Percentiles rank a stretch among this genome's conserved stretches.
These are phyloP conservation scores for Cynoglossus semilaevis DNA, from an alignment of 2,113 vertebrate species.

Conservation along the genomic window DNA sequence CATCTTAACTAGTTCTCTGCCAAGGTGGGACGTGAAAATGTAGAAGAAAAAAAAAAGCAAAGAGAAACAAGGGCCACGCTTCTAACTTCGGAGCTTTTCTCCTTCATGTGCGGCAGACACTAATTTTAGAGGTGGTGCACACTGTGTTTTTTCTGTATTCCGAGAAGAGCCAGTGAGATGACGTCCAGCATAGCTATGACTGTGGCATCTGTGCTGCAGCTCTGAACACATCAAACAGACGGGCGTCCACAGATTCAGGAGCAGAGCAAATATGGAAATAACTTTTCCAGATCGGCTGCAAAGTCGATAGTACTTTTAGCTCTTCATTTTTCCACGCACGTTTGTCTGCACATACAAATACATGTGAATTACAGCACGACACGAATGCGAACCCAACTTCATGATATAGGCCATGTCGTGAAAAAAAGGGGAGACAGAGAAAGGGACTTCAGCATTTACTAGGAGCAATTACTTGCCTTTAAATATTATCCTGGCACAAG, in stretches of 20 bases:
- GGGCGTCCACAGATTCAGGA: constrained; percentile 71
- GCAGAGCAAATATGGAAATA: constrained; percentile 72
- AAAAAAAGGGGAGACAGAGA: constrained; percentile 14
- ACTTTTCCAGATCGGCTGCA: constrained; percentile 74
- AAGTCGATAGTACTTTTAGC: constrained; percentile 51
- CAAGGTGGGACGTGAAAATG: constrained; percentile 57
- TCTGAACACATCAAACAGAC: constrained; percentile 80
- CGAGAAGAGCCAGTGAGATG: constrained; percentile 71
- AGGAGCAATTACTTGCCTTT: constrained; percentile 42
- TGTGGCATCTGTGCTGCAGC: constrained; percentile 77
- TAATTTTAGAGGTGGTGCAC: constrained; percentile 76
- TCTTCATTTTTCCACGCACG: constrained; percentile 19
- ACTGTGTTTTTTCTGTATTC: constrained; percentile 65
- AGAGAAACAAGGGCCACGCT: constrained; percentile 51
- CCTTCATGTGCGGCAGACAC: constrained; percentile 52
- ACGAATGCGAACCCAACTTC: too few relatives aligned
- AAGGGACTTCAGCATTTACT: constrained; percentile 5
- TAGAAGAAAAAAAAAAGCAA: constrained; percentile 36
- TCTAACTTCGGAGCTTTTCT: constrained; percentile 49
- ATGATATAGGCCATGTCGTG: too few relatives aligned
- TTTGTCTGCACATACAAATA: constrained; percentile 5
- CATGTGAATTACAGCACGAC: constrained; percentile 6
- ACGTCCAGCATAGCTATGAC: constrained; percentile 74
- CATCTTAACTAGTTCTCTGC: constrained; percentile 48
- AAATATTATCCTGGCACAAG: constrained; percentile 61